Percentiles rank a stretch among this genome's conserved stretches.
phyloP scores from a whole-genome alignment of 2,888 invertebrate species.

The Tachina grossa region DNA sequence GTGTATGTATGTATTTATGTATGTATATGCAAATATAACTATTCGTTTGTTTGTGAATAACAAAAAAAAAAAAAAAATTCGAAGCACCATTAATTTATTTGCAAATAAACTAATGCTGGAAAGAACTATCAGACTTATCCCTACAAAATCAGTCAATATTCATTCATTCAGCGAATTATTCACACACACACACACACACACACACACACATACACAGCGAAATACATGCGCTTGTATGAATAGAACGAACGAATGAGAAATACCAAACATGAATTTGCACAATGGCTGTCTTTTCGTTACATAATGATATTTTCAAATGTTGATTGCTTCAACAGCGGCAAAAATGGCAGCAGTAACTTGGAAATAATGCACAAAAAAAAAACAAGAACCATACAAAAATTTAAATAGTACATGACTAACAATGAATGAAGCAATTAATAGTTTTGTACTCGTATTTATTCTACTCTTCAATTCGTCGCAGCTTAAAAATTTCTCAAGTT shows the following conservation, averaged over 20 bases:
- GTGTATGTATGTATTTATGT: not conserved
- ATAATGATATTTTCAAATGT: constrained; percentile 56
- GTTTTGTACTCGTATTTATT: not conserved
- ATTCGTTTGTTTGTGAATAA: not conserved
- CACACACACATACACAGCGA: not conserved
- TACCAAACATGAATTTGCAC: constrained; percentile 47
- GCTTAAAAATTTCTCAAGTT: no score
- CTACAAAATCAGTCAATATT: constrained; percentile 9
- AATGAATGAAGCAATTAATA: constrained; percentile 20
- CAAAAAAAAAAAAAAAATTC: constrained; percentile 15
- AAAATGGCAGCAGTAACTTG: not conserved
- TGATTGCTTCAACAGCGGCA: constrained; percentile 53
- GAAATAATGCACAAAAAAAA: not conserved
- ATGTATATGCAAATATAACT: not conserved
- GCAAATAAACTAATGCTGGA: constrained; percentile 36
- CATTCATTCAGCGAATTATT: constrained; percentile 19
- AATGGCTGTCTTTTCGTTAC: constrained; percentile 50
- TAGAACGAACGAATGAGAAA: constrained; percentile 34
- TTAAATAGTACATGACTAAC: constrained; percentile 23
- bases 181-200: constrained; percentile 9
- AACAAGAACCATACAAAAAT: not conserved
- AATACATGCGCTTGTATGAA: not conserved
- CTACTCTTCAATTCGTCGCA: no score
- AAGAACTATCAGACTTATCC: constrained; percentile 23
- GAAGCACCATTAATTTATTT: constrained; percentile 59